Evolutionary conservation across 1,140 invertebrate species (phyloP), one percentile per base, ranked within the genome.

Genomic region (Drosophila mayri): DNA sequence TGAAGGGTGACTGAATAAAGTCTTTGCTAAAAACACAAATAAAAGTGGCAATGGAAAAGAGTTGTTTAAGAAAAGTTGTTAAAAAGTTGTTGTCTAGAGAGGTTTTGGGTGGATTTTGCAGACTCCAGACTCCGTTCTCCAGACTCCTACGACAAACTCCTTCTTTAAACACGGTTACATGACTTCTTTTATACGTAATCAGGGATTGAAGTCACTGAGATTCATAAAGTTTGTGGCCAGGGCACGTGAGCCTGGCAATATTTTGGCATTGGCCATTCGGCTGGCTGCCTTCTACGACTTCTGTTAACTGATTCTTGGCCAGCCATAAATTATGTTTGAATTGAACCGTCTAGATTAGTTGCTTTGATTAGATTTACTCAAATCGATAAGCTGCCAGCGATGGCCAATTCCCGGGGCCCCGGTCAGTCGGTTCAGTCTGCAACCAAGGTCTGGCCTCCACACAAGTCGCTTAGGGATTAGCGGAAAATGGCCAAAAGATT

Each of bases 331-430:
- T 54, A 60, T 65, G 72, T 76, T 66, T 76, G 72, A 76, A 73
- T 86, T 83, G 75, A 70, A 46, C 12, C 43, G 57, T 58, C 35
- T 61, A 62, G 80, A 88, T 88, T 83, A 80, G 47, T 46, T 46
- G 22, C 57, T 59, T 64, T 41, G 84, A 87, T 87, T 88, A 87
- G 84, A 87, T 88, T 87, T 70, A 54, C 16, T n/a, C 20, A 16
- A 9, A 3, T 8, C 54, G 80, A 86, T 79, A 79, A 46, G 55
- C 54, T 35, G 5, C 8, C 10, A n/a, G 10, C 20, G 25, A 59
- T 61, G 46, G 40, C 22, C 61, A 66, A 14, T 35, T 25, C 7
- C 1, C 30, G n/a, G 7, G 37, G 47, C 14, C 28, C 68, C 18
- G 40, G 49, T 43, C 44, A 61, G 22, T 43, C 12, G 35, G n/a